phyloP scores from a whole-genome alignment of 1,140 invertebrate species.

The Drosophila grimshawi region DNA sequence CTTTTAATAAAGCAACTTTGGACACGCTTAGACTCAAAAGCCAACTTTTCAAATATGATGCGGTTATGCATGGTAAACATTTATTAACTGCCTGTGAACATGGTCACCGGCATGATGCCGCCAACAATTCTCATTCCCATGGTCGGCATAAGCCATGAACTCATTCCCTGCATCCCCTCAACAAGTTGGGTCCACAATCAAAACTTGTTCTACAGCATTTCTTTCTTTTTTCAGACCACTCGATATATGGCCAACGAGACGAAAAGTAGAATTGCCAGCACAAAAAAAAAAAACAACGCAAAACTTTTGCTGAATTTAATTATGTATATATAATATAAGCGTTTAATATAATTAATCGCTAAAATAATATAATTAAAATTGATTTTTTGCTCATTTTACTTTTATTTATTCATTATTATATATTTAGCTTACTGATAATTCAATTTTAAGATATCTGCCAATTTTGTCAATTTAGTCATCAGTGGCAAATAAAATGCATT shows the following conservation, averaged over 20 bases:
- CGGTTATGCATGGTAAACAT: conserved; percentile 35
- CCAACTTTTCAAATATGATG: conserved; percentile 43
- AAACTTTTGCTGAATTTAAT: not conserved
- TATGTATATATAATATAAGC: not conserved
- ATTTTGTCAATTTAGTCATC: no score
- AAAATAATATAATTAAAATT: no score
- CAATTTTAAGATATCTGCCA: no score
- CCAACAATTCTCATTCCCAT: conserved; percentile 56
- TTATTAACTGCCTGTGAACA: conserved; percentile 71
- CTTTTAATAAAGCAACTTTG: conserved; percentile 52
- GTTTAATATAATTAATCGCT: not conserved
- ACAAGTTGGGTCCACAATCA: conserved; percentile 36
- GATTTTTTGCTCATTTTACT: no score
- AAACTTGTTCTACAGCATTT: conserved; percentile 77
- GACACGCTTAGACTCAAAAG: conserved; percentile 13
- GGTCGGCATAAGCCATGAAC: conserved; percentile 64
- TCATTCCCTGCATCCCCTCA: conserved; percentile 3
- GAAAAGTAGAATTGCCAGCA: conserved; percentile 35
- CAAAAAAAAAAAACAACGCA: conserved; percentile 21
- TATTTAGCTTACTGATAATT: no score
- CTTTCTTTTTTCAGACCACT: conserved; percentile 35
- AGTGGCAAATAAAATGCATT: no score
- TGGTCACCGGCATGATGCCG: conserved; percentile 36
- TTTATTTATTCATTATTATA: no score
- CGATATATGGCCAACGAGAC: conserved; percentile 51